Conservation (phyloP, 2,888 invertebrate species). For the Glyphotaelius pellucidus region DNA sequence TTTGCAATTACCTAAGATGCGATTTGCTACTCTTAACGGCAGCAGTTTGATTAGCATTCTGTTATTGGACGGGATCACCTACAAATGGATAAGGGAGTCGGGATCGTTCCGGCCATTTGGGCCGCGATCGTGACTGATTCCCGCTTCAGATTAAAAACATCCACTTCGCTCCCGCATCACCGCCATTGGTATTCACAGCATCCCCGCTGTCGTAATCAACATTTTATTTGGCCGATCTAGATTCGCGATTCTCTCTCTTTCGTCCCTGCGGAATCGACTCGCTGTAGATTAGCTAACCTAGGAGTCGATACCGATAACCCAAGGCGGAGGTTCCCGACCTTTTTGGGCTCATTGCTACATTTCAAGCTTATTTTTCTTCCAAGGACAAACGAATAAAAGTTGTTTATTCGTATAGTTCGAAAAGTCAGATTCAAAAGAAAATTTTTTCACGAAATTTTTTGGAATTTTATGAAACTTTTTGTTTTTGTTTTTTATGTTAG, state of each 20-base stretch:
- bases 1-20: background rate
- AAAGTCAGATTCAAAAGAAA: too few relatives aligned
- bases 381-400: too few relatives aligned
- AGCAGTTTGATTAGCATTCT: background rate
- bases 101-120: slow-evolving; percentile 16
- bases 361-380: too few relatives aligned
- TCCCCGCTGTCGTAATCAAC: slow-evolving; percentile 23
- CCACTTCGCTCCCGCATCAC: slow-evolving; percentile 12
- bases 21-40: background rate
- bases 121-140: slow-evolving; percentile 38
- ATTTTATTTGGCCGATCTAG: slow-evolving; percentile 31
- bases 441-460: too few relatives aligned
- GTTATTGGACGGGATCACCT: slow-evolving; percentile 13
- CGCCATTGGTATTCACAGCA: slow-evolving; percentile 20
- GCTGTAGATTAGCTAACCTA: background rate
- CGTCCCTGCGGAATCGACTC: background rate
- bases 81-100: background rate
- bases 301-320: too few relatives aligned
- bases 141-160: slow-evolving; percentile 16
- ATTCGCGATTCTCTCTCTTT: background rate
- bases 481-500: too few relatives aligned
- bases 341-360: too few relatives aligned
- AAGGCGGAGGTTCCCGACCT: too few relatives aligned
- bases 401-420: too few relatives aligned
- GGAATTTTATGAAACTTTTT: too few relatives aligned